Evolutionary conservation across 1,140 invertebrate genomes (phyloP).

Genomic region (Drosophila jambulina): DNA sequence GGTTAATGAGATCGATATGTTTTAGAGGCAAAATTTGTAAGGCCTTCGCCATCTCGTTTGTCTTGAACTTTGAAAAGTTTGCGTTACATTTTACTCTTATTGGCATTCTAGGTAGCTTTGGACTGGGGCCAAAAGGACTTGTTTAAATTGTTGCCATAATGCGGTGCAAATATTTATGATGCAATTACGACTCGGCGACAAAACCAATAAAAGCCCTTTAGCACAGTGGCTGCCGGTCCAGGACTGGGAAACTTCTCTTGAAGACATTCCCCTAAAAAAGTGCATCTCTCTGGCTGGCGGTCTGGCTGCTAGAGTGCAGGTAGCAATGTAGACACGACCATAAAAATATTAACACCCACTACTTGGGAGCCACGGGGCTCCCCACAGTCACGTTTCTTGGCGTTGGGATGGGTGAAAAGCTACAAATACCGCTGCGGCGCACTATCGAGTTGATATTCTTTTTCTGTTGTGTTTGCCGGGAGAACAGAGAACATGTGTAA

Average conservation of each 20-base stretch:
- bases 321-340: conserved; percentile 32
- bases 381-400: conserved; percentile 61
- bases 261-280: conserved; percentile 34
- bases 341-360: conserved; percentile 69
- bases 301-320: conserved; percentile 18
- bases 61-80: conserved; percentile 24
- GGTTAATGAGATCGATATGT: conserved; percentile 4
- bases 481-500: conserved; percentile 60
- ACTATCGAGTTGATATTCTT: conserved; percentile 44
- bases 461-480: conserved; percentile 34
- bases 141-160: conserved; percentile 50
- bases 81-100: background rate
- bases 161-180: conserved; percentile 68
- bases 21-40: background rate
- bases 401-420: conserved; percentile 11
- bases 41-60: background rate
- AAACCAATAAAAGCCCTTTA: conserved; percentile 48
- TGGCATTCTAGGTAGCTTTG: conserved; percentile 13
- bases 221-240: background rate
- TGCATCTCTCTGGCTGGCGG: conserved; percentile 11
- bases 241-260: background rate
- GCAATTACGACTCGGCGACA: conserved; percentile 33
- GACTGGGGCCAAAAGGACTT: conserved; percentile 32
- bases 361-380: conserved; percentile 50
- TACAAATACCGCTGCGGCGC: conserved; percentile 42